Evolutionary conservation across 2,113 vertebrate species (phyloP).

Genomic region (Arothron firmamentum): DNA sequence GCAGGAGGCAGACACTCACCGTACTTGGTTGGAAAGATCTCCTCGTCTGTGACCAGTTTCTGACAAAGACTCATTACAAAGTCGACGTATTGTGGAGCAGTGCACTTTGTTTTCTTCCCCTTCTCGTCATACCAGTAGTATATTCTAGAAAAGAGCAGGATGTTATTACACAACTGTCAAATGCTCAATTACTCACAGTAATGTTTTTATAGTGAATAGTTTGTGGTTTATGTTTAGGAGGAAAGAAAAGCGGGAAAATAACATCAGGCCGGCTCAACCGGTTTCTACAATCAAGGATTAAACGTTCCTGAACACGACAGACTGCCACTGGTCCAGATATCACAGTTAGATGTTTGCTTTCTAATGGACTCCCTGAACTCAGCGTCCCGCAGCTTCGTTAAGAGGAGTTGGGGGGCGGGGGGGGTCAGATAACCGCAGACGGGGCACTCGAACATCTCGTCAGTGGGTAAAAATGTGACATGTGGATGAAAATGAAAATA

Average conservation of each 20-base stretch:
- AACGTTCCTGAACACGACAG: neutral
- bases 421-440: neutral
- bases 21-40: slow-evolving; percentile 97
- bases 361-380: neutral
- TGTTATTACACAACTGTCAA: neutral
- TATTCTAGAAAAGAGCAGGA: slow-evolving; percentile 74
- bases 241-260: neutral
- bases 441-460: neutral
- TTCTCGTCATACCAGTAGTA: slow-evolving; percentile 99
- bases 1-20: slow-evolving; percentile 71
- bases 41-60: slow-evolving; percentile 97
- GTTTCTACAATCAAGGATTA: neutral
- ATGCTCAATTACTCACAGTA: neutral
- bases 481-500: no score
- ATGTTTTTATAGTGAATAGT: slow-evolving; percentile 2
- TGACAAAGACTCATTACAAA: slow-evolving; percentile 98
- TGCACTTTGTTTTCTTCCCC: slow-evolving; percentile 98
- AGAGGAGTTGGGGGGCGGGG: no score
- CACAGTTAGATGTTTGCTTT: slow-evolving; percentile 12
- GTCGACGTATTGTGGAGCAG: slow-evolving; percentile 96
- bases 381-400: slow-evolving; percentile 11
- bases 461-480: no score
- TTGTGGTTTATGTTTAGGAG: neutral
- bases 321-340: neutral
- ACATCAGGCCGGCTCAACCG: neutral